A percentile compares a stretch with the other conserved stretches of the same genome.
Conservation (phyloP, 2,888 invertebrate species). For the Orthosia incerta region DNA sequence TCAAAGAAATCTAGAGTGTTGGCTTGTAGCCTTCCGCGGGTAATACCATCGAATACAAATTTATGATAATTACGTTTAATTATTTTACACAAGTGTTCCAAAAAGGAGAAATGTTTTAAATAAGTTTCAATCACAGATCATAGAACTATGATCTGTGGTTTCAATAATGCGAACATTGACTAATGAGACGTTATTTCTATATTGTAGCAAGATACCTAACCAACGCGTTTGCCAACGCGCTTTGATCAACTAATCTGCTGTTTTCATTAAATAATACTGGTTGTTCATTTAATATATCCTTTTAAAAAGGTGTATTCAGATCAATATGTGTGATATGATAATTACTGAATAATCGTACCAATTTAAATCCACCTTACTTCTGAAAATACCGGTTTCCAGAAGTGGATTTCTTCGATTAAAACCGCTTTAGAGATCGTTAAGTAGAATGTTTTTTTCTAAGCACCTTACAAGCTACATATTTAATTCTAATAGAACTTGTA, state of each 20-base stretch:
- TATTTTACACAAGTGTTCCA: neutral
- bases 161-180: neutral
- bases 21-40: neutral
- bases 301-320: constrained; percentile 1
- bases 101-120: neutral
- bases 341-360: constrained; percentile 2
- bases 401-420: neutral
- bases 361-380: constrained; percentile 5
- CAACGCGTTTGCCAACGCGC: too few relatives aligned
- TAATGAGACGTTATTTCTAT: neutral
- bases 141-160: too few relatives aligned
- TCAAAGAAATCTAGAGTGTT: neutral
- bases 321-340: constrained; percentile 4
- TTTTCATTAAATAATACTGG: neutral
- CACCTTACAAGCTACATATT: neutral
- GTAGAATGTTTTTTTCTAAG: neutral
- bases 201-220: neutral
- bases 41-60: constrained; percentile 12
- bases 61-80: neutral
- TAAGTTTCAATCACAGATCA: too few relatives aligned
- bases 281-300: neutral
- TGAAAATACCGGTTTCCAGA: constrained; percentile 15
- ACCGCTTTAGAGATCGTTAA: neutral
- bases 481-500: constrained; percentile 21
- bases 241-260: neutral